Conservation (phyloP, 2,888 invertebrate species). For the Dorcus parallelipipedus region DNA sequence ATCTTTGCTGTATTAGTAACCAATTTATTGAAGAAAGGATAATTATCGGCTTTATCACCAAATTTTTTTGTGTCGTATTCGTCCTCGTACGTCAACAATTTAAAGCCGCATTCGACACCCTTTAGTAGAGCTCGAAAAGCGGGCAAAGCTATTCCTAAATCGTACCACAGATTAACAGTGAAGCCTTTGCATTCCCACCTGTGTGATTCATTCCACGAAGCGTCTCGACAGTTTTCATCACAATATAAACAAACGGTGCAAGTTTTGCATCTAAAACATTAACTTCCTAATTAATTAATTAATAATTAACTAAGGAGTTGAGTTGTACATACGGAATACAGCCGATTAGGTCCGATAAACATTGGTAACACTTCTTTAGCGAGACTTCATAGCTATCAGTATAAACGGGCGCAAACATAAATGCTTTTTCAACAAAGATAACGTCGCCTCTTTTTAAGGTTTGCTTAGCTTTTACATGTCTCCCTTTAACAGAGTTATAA, state of each 20-base stretch:
- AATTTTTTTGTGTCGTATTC: conserved; percentile 47
- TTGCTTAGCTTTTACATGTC: conserved; percentile 62
- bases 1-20: conserved; percentile 71
- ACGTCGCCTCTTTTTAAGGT: conserved; percentile 64
- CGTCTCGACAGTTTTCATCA: conserved; percentile 57
- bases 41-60: conserved; percentile 48
- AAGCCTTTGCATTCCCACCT: conserved; percentile 70
- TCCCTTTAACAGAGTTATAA: conserved; percentile 57
- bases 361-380: conserved; percentile 66
- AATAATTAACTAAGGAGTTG: conserved; percentile 9
- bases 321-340: conserved; percentile 62
- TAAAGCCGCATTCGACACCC: conserved; percentile 42
- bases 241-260: conserved; percentile 72
- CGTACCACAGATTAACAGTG: conserved; percentile 60
- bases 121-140: conserved; percentile 68
- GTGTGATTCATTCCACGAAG: conserved; percentile 60
- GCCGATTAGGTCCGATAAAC: conserved; percentile 59
- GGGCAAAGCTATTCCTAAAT: conserved; percentile 75
- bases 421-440: conserved; percentile 77
- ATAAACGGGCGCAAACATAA: conserved; percentile 69
- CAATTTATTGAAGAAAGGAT: conserved; percentile 67
- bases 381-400: conserved; percentile 52
- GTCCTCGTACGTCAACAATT: conserved; percentile 43
- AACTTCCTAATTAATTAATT: conserved; percentile 13
- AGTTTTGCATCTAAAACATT: conserved; percentile 56